A percentile compares a stretch with the other conserved stretches of the same genome.
Evolutionary conservation across 2,113 vertebrate species (phyloP).

Genomic region (Hyaena hyaena): DNA sequence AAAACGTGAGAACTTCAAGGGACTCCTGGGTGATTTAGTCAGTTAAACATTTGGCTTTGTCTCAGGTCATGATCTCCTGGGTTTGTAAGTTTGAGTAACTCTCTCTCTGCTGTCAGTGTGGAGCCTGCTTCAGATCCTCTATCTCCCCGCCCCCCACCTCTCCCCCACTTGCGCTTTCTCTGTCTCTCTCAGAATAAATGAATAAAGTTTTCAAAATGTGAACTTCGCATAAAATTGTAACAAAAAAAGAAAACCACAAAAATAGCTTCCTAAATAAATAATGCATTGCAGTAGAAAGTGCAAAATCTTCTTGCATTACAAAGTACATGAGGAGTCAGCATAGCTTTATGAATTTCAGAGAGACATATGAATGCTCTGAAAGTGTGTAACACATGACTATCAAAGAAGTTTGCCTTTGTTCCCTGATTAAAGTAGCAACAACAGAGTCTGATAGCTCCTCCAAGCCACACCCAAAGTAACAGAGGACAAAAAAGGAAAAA

Average conservation of each 20-base stretch:
- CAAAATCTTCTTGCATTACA: neutral
- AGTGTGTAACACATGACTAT: neutral
- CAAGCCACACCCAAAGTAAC: neutral
- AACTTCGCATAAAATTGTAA: neutral
- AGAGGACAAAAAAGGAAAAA: neutral
- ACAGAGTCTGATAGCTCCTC: neutral
- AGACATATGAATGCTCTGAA: neutral
- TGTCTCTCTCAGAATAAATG: too few species aligned
- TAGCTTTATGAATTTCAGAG: neutral
- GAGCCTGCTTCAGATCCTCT: too few species aligned
- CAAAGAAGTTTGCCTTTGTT: neutral
- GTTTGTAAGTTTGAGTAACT: too few species aligned
- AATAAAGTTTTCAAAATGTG: neutral
- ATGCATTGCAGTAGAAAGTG: neutral
- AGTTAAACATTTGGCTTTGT: too few species aligned
- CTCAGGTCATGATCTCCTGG: too few species aligned
- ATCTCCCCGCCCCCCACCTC: too few species aligned
- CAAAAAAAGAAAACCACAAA: neutral
- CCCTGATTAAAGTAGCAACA: neutral
- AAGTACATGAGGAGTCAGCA: too few species aligned
- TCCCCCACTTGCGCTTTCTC: too few species aligned
- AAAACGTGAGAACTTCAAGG: neutral
- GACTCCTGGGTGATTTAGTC: too few species aligned
- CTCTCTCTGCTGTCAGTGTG: too few species aligned
- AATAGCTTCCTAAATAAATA: neutral